phyloP scores from a whole-genome alignment of 1,140 invertebrate genomes.

The Leucophenga varia region DNA sequence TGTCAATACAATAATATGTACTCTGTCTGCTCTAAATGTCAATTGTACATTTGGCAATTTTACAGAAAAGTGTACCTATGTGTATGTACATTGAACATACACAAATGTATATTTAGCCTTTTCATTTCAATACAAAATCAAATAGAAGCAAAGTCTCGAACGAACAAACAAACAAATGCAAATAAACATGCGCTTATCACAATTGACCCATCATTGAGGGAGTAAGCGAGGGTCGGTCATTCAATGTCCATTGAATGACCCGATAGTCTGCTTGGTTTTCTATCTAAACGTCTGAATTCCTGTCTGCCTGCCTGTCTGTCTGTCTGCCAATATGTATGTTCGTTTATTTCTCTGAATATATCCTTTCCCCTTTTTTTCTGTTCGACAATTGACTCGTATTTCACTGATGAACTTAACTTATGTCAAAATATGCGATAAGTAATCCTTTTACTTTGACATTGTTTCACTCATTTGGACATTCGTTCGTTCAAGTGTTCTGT shows the following conservation, averaged over 20 bases:
- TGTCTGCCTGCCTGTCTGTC: constrained; percentile 11
- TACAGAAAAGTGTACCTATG: constrained; percentile 18
- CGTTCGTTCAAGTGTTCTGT: too few relatives aligned
- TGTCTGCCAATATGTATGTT: too few relatives aligned
- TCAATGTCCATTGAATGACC: too few relatives aligned
- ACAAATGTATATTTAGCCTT: too few relatives aligned
- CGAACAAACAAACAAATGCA: constrained; percentile 34
- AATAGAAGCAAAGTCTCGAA: constrained; percentile 28
- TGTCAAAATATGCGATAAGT: constrained; percentile 56
- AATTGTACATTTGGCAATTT: constrained; percentile 46
- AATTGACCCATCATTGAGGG: constrained; percentile 40
- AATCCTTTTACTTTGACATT: constrained; percentile 45
- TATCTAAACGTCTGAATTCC: too few relatives aligned
- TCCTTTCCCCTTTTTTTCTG: constrained; percentile 12
- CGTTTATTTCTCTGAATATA: constrained; percentile 28
- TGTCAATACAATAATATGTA: too few relatives aligned
- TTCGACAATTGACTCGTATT: constrained; percentile 49
- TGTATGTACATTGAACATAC: too few relatives aligned
- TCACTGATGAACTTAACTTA: constrained; percentile 55
- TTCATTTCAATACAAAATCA: constrained; percentile 41
- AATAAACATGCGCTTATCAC: constrained; percentile 47
- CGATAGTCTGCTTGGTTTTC: constrained; percentile 1
- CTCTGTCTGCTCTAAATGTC: constrained; percentile 20
- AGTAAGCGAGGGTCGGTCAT: too few relatives aligned
- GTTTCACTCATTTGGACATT: constrained; percentile 12